Conservation (phyloP, 2,888 invertebrate species). For the Perizoma affinitatum region DNA sequence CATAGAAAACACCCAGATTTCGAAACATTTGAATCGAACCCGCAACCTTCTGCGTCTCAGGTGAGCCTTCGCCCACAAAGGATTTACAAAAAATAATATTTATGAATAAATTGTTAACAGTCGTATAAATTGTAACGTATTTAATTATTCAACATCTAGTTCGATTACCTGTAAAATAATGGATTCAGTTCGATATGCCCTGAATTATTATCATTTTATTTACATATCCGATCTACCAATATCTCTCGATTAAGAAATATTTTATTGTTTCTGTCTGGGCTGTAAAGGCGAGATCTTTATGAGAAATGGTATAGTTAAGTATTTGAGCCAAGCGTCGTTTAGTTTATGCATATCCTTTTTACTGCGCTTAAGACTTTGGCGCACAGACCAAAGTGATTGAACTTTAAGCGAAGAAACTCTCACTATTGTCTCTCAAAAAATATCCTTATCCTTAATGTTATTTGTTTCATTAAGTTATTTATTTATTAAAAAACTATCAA, state of each 20-base stretch:
- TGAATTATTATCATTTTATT: slow-evolving; percentile 15
- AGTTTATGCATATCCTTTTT: too few species aligned
- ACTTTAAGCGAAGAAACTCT: too few species aligned
- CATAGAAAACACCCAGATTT: too few species aligned
- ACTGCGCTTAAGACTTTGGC: too few species aligned
- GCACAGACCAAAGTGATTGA: too few species aligned
- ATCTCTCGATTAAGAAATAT: slow-evolving; percentile 14
- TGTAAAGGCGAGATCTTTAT: slow-evolving; percentile 19
- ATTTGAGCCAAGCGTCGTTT: neutral
- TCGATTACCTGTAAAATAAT: slow-evolving; percentile 10
- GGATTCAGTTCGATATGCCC: slow-evolving; percentile 1
- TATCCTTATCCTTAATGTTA: too few species aligned
- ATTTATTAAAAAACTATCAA: too few species aligned
- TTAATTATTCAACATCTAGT: slow-evolving; percentile 26
- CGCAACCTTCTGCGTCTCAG: too few species aligned
- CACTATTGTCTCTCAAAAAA: too few species aligned
- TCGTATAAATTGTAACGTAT: slow-evolving; percentile 25
- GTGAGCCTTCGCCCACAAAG: neutral
- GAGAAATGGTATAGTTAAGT: slow-evolving; percentile 10
- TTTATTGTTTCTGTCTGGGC: slow-evolving; percentile 26
- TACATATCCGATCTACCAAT: slow-evolving; percentile 1
- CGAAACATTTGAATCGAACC: too few species aligned
- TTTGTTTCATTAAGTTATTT: too few species aligned
- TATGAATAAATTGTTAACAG: slow-evolving; percentile 35
- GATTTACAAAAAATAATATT: slow-evolving; percentile 22